These are phyloP conservation scores for Pammene fasciana DNA, from an alignment of 2,888 invertebrate genomes.

Conservation along the genomic window DNA sequence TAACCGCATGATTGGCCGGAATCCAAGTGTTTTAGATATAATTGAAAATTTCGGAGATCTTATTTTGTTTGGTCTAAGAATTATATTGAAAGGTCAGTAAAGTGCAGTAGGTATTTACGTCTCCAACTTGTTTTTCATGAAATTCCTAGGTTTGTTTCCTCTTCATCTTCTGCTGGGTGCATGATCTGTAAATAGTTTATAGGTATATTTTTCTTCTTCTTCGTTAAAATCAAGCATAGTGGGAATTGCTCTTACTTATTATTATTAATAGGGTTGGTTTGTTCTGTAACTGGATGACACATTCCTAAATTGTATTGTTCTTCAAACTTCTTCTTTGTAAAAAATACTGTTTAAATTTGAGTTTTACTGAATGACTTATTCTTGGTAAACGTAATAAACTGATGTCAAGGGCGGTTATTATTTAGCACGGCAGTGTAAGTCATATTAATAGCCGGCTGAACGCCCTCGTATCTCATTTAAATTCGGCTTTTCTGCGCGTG, in stretches of 20 bases:
- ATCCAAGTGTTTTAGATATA: conserved; percentile 61
- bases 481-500: conserved; percentile 26
- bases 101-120: conserved; percentile 13
- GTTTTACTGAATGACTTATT: no score
- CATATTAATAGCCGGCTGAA: conserved; percentile 20
- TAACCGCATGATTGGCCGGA: conserved; percentile 51
- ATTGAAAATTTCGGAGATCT: conserved; percentile 50
- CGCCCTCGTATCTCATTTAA: conserved; percentile 19
- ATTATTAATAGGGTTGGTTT: no score
- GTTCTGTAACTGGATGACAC: no score
- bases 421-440: neutral
- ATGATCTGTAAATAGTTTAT: neutral
- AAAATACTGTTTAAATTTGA: no score
- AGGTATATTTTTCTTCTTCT: no score
- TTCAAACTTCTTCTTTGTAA: no score
- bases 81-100: conserved; percentile 11
- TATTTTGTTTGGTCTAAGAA: conserved; percentile 25
- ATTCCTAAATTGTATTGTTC: no score
- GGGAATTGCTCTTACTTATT: no score
- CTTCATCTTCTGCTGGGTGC: neutral
- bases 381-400: neutral
- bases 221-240: no score
- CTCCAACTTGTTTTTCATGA: conserved; percentile 7
- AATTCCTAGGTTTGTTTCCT: neutral
- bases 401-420: conserved; percentile 10